A percentile compares a stretch with the other conserved stretches of the same genome.
Evolutionary conservation across 2,888 invertebrate species (phyloP).

Genomic region (Stenodera caucasica): DNA sequence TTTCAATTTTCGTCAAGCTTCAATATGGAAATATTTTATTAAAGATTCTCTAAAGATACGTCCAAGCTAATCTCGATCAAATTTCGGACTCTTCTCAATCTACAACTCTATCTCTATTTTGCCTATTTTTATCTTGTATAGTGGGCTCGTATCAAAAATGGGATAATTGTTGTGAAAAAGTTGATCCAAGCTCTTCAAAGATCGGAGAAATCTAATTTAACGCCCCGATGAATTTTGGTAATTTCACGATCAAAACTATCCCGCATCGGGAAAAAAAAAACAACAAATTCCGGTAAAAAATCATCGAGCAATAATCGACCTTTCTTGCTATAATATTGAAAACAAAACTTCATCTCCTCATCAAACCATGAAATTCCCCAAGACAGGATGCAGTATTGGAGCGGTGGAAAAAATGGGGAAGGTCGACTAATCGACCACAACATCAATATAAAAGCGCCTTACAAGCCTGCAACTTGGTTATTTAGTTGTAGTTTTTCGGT

Average conservation of each 20-base stretch:
- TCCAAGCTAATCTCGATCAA: too few species aligned
- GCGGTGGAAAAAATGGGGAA: conserved; percentile 7
- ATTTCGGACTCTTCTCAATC: conserved; percentile 9
- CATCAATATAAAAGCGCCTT: conserved; percentile 14
- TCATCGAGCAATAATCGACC: conserved; percentile 14
- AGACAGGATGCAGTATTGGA: conserved; percentile 14
- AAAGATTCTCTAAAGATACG: too few species aligned
- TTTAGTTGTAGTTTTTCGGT: conserved; percentile 9
- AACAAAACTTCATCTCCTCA: conserved; percentile 20
- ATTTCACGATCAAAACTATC: not conserved
- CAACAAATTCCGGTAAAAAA: conserved; percentile 6
- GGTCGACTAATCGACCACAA: conserved; percentile 13
- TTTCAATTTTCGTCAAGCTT: too few species aligned
- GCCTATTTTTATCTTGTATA: not conserved
- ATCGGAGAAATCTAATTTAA: conserved; percentile 19
- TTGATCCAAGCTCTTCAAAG: too few species aligned
- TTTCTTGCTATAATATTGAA: conserved; percentile 19
- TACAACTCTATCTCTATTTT: not conserved
- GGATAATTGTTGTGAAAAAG: too few species aligned
- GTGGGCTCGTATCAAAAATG: not conserved
- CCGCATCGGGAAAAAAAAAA: not conserved
- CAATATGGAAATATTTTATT: too few species aligned
- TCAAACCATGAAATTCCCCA: conserved; percentile 27
- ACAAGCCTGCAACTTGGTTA: not conserved
- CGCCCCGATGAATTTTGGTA: conserved; percentile 15